phyloP scores from a whole-genome alignment of 1,140 invertebrate species.

The Leptinotarsa undecemlineata region DNA sequence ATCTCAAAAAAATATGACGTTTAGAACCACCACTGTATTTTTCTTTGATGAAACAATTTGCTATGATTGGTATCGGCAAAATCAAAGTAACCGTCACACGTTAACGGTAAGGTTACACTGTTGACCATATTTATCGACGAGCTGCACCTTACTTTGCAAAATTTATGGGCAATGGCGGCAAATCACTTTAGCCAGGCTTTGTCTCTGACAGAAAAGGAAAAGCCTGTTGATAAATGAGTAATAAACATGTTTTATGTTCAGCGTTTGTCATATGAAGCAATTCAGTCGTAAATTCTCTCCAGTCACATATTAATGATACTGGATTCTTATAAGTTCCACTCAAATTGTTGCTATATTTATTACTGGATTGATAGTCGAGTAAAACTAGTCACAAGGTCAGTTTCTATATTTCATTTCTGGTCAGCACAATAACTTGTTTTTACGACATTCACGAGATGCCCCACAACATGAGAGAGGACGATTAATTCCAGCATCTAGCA shows the following conservation, averaged over 20 bases:
- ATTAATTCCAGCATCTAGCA: no score
- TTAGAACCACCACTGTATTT: no score
- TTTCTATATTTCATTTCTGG: no score
- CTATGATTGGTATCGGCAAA: no score
- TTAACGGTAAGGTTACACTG: no score
- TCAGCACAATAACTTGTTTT: no score
- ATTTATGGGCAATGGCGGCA: conserved; percentile 39
- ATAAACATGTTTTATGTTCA: conserved; percentile 39
- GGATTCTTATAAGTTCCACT: conserved; percentile 22
- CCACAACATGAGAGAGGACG: no score
- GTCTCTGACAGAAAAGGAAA: conserved; percentile 20
- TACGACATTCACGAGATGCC: no score
- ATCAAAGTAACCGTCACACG: no score
- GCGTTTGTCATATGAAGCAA: conserved; percentile 25
- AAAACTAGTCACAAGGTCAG: no score
- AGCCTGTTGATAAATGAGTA: conserved; percentile 33
- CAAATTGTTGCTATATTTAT: conserved; percentile 10
- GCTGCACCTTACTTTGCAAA: conserved; percentile 30
- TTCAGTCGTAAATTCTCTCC: conserved; percentile 24
- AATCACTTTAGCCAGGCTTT: conserved; percentile 41
- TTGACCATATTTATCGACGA: conserved; percentile 21
- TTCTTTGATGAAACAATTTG: no score
- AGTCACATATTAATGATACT: conserved; percentile 29
- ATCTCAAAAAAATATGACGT: no score
- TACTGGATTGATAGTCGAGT: background rate